Base-by-base conservation (phyloP, 2,888 invertebrate genomes). In the Ceraclea dissimilis region DNA sequence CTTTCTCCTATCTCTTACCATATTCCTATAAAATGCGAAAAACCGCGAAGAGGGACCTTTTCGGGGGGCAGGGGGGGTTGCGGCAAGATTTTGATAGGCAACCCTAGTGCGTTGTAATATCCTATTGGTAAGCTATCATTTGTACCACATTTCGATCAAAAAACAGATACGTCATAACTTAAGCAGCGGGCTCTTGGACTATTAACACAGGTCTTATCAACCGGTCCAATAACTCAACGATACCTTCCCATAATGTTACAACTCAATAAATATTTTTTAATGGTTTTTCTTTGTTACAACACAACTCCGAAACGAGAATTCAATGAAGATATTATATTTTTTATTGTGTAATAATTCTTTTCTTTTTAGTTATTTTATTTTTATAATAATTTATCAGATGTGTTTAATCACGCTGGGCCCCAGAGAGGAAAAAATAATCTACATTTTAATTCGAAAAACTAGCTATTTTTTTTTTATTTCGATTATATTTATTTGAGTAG, bases 241-340 rank as follows among this genome's bases (percentile, higher is more conserved):
- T 58, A 60, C 61, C 61, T 58, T 58, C 16, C 39, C 61, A 60
- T 58, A 62, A 60, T 60, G 58, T 58, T 60, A 62, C 60, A 62
- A 56, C 61, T 60, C 60, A 51, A 62, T 62, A 62, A 62, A 62
- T 62, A 62, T 62, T 58, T 62, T 16, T 62, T 62, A 62, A 62
- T 62, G 60, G 48, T 49, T 62, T 58, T 54, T 58, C 61, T 62
- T 60, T 62, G 61, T 61, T 61, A 54, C 54, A 19, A 43, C 34
- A 48, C 54, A 39, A 56, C 60, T 60, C 60, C 56, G 58, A 58
- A 58, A 60, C 57, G 54, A 53, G 26, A 54, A 47, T 54, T 51
- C 59, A 54, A 61, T 59, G 57, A 58, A 61, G 61, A 61, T 61
- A 61, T 59, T 57, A 39, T 39, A 39, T 39, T 39, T 39, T 26